These are phyloP conservation scores for Drosophila grimshawi DNA, from an alignment of 1,140 invertebrate genomes.

Conservation along the genomic window DNA sequence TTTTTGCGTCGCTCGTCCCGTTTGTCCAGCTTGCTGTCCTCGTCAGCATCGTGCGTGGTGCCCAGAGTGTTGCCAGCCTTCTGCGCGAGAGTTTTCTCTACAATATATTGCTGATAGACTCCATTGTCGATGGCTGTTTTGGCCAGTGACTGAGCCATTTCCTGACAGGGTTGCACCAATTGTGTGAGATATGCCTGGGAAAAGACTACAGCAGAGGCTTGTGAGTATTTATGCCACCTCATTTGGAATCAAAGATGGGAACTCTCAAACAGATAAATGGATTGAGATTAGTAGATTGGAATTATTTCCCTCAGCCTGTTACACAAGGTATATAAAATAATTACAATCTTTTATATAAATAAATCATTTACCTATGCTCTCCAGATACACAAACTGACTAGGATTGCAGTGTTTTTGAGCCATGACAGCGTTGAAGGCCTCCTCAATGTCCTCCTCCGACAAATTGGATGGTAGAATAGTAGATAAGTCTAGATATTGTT, in stretches of 20 bases:
- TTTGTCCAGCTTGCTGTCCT: slow-evolving; percentile 88
- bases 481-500: slow-evolving; percentile 92
- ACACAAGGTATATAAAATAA: too few species aligned
- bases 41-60: slow-evolving; percentile 51
- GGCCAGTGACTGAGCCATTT: slow-evolving; percentile 89
- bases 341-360: background rate
- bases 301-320: too few species aligned
- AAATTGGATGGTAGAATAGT: slow-evolving; percentile 92
- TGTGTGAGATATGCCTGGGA: slow-evolving; percentile 89
- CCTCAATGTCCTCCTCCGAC: slow-evolving; percentile 90
- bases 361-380: slow-evolving; percentile 85
- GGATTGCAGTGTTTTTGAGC: slow-evolving; percentile 85
- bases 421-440: slow-evolving; percentile 88
- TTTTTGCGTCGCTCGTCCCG: slow-evolving; percentile 96
- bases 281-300: too few species aligned
- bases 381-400: slow-evolving; percentile 85
- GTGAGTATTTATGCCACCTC: too few species aligned
- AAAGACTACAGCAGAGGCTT: slow-evolving; percentile 83
- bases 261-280: too few species aligned
- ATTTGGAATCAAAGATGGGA: too few species aligned
- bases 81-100: slow-evolving; percentile 86
- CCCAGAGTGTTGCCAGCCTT: slow-evolving; percentile 55
- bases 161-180: slow-evolving; percentile 89
- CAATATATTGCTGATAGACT: slow-evolving; percentile 87
- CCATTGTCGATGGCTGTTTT: slow-evolving; percentile 89